These are phyloP conservation scores for Batillaria attramentaria DNA, from an alignment of 1,140 invertebrate genomes.

Conservation along the genomic window DNA sequence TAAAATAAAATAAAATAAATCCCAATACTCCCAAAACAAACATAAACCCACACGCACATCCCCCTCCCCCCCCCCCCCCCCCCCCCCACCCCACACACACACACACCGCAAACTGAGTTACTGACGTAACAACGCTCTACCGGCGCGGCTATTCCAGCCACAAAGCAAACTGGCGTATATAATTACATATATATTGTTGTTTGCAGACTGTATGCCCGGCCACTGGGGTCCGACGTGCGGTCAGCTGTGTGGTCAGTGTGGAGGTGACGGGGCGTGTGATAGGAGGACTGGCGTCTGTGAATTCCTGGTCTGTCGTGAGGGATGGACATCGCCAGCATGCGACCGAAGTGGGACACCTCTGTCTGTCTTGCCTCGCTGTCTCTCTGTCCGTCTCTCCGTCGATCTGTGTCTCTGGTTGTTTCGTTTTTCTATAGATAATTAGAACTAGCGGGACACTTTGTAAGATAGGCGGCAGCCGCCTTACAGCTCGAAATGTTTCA, in stretches of 20 bases:
- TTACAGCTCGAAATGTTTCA: no score
- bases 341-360: not conserved
- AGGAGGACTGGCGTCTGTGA: not conserved
- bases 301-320: not conserved
- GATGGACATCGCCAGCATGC: not conserved
- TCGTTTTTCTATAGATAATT: no score
- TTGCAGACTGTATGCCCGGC: not conserved
- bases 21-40: no score
- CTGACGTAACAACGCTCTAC: not conserved
- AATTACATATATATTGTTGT: not conserved
- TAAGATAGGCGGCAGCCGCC: no score
- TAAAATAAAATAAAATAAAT: not conserved
- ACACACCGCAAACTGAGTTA: not conserved
- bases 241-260: slow-evolving; percentile 25
- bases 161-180: not conserved
- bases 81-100: not conserved
- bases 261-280: slow-evolving; percentile 15
- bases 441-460: no score
- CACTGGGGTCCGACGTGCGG: slow-evolving; percentile 27
- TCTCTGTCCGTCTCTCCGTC: no score
- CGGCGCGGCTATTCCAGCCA: no score
- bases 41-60: no score
- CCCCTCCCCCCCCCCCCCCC: not conserved
- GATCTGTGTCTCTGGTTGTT: no score
- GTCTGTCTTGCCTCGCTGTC: no score